Conservation (phyloP, 2,113 vertebrate genomes). For the Sceloporus undulatus region DNA sequence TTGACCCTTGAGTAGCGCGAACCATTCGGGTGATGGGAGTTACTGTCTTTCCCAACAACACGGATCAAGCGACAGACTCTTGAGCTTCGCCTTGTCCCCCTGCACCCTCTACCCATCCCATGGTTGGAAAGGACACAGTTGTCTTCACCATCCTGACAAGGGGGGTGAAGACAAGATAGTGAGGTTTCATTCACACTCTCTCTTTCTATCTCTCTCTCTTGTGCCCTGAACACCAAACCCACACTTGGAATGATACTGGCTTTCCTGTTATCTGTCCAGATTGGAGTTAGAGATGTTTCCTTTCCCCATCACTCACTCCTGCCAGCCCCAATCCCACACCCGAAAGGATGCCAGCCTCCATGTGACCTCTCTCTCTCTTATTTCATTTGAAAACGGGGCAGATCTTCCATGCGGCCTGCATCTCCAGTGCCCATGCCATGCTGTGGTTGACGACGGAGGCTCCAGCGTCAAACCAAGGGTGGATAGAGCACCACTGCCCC, state of each 20-base stretch:
- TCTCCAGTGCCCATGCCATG: background rate
- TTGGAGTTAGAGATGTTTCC: no score
- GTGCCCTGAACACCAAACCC: background rate
- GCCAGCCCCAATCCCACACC: background rate
- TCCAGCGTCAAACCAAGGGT: background rate
- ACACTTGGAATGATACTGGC: no score
- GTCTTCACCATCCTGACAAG: background rate
- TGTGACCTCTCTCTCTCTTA: background rate
- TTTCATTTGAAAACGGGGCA: no score
- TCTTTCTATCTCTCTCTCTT: no score
- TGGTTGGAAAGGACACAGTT: background rate
- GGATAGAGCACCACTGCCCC: background rate
- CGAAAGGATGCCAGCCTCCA: background rate
- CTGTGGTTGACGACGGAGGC: background rate
- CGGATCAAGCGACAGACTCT: background rate
- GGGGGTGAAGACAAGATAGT: background rate
- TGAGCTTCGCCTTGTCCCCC: background rate
- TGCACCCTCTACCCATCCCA: background rate
- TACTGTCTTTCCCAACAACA: no score
- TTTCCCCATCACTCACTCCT: background rate
- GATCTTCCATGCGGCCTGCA: fast-evolving
- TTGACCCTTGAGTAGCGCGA: background rate
- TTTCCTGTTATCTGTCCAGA: background rate
- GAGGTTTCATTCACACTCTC: background rate
- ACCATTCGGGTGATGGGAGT: background rate